A percentile compares a stretch with the other conserved stretches of the same genome.
Evolutionary conservation across 2,113 vertebrate species (phyloP).

Genomic region (Fulmarus glacialis): DNA sequence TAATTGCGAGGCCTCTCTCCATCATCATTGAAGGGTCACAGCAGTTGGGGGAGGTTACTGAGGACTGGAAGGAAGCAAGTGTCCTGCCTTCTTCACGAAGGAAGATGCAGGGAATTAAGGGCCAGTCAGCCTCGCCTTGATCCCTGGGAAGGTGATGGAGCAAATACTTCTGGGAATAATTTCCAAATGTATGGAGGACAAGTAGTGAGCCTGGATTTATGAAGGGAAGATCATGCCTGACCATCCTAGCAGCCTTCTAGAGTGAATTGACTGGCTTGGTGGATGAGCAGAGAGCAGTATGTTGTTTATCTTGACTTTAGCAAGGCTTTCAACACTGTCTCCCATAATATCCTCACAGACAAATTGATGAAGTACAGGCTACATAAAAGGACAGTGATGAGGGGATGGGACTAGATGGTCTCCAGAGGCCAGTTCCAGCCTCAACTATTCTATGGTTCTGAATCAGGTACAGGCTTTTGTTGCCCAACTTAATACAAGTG

Average conservation of each 20-base stretch:
- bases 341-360: neutral
- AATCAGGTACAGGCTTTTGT: neutral
- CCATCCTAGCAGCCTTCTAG: neutral
- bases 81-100: neutral
- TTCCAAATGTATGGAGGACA: neutral
- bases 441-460: neutral
- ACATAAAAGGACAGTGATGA: neutral
- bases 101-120: neutral
- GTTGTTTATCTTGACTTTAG: neutral
- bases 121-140: neutral
- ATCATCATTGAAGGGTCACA: neutral
- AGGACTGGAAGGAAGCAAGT: neutral
- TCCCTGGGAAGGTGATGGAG: neutral
- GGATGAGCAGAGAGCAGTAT: neutral
- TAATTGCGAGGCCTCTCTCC: neutral
- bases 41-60: rapidly evolving
- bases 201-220: neutral
- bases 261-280: neutral
- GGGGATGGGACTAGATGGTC: neutral
- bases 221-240: neutral
- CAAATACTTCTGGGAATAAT: neutral
- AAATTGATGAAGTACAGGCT: neutral
- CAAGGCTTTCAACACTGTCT: neutral
- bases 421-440: neutral
- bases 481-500: neutral